A percentile compares a stretch with the other conserved stretches of the same genome.
Conservation (phyloP, 2,888 invertebrate species). For the Mythimna lalbum region DNA sequence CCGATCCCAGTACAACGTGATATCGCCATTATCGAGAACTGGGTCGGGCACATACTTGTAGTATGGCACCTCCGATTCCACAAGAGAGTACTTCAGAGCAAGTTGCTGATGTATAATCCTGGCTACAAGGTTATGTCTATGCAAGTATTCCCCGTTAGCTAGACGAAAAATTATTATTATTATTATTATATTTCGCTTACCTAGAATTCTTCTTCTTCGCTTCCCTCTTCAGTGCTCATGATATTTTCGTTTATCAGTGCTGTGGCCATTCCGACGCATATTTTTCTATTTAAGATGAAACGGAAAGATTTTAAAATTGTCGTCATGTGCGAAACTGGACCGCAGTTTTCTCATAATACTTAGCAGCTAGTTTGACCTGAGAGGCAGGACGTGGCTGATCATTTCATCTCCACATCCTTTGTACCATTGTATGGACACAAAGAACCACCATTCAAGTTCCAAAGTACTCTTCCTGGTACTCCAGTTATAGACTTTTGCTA, state of each 20-base stretch:
- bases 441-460: constrained; percentile 33
- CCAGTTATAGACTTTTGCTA: constrained; percentile 44
- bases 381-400: constrained; percentile 53
- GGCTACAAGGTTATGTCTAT: too few relatives aligned
- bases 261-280: neutral
- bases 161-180: too few relatives aligned
- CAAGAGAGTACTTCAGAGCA: too few relatives aligned
- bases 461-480: constrained; percentile 27
- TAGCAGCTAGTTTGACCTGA: constrained; percentile 38
- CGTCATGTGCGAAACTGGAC: constrained; percentile 9
- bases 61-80: too few relatives aligned
- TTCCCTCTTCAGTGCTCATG: neutral
- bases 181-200: too few relatives aligned
- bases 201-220: too few relatives aligned
- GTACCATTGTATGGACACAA: constrained; percentile 48
- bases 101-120: too few relatives aligned
- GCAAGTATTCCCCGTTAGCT: too few relatives aligned
- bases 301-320: constrained; percentile 22
- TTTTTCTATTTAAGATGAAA: neutral
- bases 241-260: neutral
- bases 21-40: too few relatives aligned
- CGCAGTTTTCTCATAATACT: constrained; percentile 36
- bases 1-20: too few relatives aligned
- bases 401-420: constrained; percentile 56
- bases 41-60: too few relatives aligned